phyloP scores from a whole-genome alignment of 1,140 invertebrate species.

The Caenorhabditis brenneri region DNA sequence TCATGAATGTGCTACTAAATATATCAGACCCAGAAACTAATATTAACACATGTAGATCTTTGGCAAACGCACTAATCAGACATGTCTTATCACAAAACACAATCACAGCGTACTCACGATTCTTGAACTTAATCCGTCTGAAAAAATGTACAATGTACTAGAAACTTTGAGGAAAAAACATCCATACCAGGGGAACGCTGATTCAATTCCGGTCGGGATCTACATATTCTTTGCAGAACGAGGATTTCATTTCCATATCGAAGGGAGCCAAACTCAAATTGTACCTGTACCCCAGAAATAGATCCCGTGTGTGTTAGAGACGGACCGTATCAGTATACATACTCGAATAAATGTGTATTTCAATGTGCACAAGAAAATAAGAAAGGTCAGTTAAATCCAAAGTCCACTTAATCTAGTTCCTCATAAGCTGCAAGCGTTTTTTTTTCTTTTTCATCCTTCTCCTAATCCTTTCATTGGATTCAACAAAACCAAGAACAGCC shows the following conservation, averaged over 20 bases:
- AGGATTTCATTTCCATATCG: neutral
- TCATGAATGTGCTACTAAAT: neutral
- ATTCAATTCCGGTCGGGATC: neutral
- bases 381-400: slow-evolving; percentile 10
- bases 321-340: slow-evolving; percentile 8
- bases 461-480: neutral
- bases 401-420: neutral
- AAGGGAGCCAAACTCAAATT: neutral
- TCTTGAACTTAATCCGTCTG: neutral
- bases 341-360: slow-evolving; percentile 2
- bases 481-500: neutral
- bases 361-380: slow-evolving; percentile 36
- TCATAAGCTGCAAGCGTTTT: neutral
- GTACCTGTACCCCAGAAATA: neutral
- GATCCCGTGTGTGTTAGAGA: slow-evolving; percentile 14
- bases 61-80: neutral
- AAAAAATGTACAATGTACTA: neutral
- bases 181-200: neutral
- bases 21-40: neutral
- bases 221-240: neutral
- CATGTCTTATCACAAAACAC: neutral
- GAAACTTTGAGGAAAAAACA: neutral
- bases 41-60: neutral
- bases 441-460: neutral
- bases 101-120: neutral